Conservation (phyloP, 1,140 invertebrate species). For the Diachasma alloeum region DNA sequence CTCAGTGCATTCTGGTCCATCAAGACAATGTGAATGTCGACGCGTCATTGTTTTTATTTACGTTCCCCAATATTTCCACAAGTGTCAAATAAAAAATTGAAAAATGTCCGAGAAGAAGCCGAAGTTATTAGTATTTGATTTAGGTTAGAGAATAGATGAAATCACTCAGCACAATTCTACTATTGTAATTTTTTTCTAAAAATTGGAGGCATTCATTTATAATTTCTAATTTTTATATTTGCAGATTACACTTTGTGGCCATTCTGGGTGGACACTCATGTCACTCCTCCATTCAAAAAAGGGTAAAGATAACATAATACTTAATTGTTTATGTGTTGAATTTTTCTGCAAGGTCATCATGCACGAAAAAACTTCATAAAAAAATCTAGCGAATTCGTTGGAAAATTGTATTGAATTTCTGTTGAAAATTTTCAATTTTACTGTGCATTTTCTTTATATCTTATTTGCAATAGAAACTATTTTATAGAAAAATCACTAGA, state of each 20-base stretch:
- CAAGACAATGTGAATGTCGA: not conserved
- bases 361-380: too few species aligned
- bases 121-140: conserved; percentile 68
- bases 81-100: not conserved
- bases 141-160: conserved; percentile 57
- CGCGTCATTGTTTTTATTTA: not conserved
- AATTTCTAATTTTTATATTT: conserved; percentile 41
- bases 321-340: not conserved
- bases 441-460: too few species aligned
- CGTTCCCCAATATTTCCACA: not conserved
- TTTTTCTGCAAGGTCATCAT: too few species aligned
- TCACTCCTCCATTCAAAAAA: conserved; percentile 72
- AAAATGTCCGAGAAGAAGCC: conserved; percentile 46
- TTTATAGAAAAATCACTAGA: too few species aligned
- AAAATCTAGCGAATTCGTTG: not conserved
- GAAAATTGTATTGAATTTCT: too few species aligned
- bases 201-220: not conserved
- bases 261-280: conserved; percentile 79
- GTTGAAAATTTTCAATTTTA: too few species aligned
- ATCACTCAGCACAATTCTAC: conserved; percentile 3
- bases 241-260: conserved; percentile 84
- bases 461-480: too few species aligned
- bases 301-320: conserved; percentile 41
- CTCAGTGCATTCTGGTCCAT: too few species aligned
- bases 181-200: not conserved